Conservation (phyloP, 1,140 invertebrate genomes). For the Samia ricini region DNA sequence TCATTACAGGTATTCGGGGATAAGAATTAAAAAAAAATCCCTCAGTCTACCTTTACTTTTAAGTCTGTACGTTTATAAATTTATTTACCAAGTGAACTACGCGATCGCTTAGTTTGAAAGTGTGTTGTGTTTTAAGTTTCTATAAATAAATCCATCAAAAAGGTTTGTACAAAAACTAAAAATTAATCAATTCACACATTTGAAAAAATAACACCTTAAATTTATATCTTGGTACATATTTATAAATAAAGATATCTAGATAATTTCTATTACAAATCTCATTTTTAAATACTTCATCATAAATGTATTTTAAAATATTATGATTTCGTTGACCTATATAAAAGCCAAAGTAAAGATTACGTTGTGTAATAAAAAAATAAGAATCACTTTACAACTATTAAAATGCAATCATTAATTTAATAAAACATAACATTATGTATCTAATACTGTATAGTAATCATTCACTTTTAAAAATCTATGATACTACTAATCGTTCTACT, state of each 20-base stretch:
- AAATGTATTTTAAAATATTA: too few species aligned
- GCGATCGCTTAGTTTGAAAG: neutral
- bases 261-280: too few species aligned
- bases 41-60: slow-evolving; percentile 5
- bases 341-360: too few species aligned
- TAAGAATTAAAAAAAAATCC: slow-evolving; percentile 36
- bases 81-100: neutral
- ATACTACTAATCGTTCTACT: slow-evolving; percentile 8
- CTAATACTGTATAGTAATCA: neutral
- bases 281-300: too few species aligned
- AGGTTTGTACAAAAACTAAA: neutral
- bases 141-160: neutral
- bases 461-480: neutral
- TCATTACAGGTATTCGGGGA: slow-evolving; percentile 62
- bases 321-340: too few species aligned
- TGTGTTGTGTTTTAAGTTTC: neutral
- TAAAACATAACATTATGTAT: too few species aligned
- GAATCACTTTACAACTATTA: too few species aligned
- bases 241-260: too few species aligned
- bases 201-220: too few species aligned
- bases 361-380: too few species aligned
- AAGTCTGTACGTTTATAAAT: neutral
- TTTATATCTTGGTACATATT: too few species aligned
- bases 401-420: too few species aligned
- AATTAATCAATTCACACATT: neutral